phyloP scores from a whole-genome alignment of 2,113 vertebrate genomes.

The Oncorhynchus keta region DNA sequence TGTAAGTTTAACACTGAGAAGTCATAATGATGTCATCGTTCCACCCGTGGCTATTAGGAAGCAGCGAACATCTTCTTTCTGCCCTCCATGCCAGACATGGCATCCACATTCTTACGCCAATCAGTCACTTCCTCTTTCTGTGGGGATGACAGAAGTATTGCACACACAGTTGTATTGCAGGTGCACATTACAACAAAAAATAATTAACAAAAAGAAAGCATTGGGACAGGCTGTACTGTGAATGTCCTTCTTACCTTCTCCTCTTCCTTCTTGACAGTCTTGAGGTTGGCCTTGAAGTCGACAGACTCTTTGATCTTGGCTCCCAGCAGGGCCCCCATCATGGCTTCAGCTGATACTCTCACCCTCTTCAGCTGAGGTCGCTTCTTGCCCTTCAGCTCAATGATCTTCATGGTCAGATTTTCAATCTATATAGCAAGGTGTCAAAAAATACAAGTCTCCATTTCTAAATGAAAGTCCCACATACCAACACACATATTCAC shows the following conservation, averaged over 20 bases:
- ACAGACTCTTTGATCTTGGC: slow-evolving; percentile 75
- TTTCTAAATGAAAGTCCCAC: neutral
- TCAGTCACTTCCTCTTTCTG: slow-evolving; percentile 76
- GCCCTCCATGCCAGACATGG: slow-evolving; percentile 80
- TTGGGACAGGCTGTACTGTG: neutral
- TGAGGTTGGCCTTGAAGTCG: slow-evolving; percentile 77
- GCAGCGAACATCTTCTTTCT: slow-evolving; percentile 76
- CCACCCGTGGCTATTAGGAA: slow-evolving; percentile 17
- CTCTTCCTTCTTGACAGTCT: slow-evolving; percentile 81
- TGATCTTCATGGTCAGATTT: slow-evolving; percentile 73
- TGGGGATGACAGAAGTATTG: neutral
- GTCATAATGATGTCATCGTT: slow-evolving; percentile 6
- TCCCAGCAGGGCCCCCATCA: slow-evolving; percentile 76
- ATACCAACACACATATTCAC: too few species aligned
- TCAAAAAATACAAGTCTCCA: neutral
- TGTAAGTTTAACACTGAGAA: slow-evolving; percentile 16
- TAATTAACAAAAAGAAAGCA: too few species aligned
- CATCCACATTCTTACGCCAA: slow-evolving; percentile 79
- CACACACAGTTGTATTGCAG: neutral
- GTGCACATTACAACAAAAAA: neutral
- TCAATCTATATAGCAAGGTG: neutral
- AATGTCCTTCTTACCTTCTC: slow-evolving; percentile 63
- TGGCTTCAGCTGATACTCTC: slow-evolving; percentile 78
- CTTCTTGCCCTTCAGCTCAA: slow-evolving; percentile 80
- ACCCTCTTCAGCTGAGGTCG: slow-evolving; percentile 75